These are phyloP conservation scores for Dolichomitus sp. DNA, from an alignment of 2,888 invertebrate genomes.

Conservation along the genomic window DNA sequence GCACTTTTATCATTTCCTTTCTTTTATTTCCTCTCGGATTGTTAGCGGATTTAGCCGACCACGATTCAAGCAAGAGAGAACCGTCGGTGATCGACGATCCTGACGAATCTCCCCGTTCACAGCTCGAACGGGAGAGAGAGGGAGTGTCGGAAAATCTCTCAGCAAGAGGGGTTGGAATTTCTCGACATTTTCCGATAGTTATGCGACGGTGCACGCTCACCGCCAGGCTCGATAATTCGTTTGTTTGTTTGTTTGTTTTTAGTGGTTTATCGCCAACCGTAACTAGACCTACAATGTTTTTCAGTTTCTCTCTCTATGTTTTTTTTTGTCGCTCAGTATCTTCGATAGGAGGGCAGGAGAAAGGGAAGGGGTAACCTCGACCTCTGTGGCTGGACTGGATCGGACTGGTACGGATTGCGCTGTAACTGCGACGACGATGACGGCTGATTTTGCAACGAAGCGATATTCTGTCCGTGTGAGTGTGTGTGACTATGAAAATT, in stretches of 20 bases:
- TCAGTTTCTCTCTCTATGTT: not conserved
- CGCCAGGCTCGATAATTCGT: slow-evolving; percentile 70
- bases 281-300: slow-evolving; percentile 40
- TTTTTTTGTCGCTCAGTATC: slow-evolving; percentile 75
- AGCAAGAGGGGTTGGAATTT: not conserved
- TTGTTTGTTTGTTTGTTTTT: slow-evolving; percentile 20
- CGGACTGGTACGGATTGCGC: slow-evolving; percentile 67
- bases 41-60: slow-evolving; percentile 36
- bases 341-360: slow-evolving; percentile 82
- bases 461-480: slow-evolving; percentile 77
- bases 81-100: slow-evolving; percentile 20
- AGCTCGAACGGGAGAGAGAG: slow-evolving; percentile 59
- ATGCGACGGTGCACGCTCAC: slow-evolving; percentile 68
- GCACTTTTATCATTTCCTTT: slow-evolving; percentile 11
- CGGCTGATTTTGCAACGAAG: slow-evolving; percentile 78
- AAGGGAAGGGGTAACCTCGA: slow-evolving; percentile 83
- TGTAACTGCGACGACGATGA: slow-evolving; percentile 72
- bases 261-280: slow-evolving; percentile 63
- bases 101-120: slow-evolving; percentile 44
- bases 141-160: slow-evolving; percentile 47
- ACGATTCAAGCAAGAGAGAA: slow-evolving; percentile 23
- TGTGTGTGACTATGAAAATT: slow-evolving; percentile 78
- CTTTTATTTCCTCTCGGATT: slow-evolving; percentile 13
- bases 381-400: slow-evolving; percentile 74
- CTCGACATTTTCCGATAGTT: slow-evolving; percentile 30